These are phyloP conservation scores for Himalopsyche phryganea DNA, from an alignment of 1,140 invertebrate genomes.

Conservation along the genomic window DNA sequence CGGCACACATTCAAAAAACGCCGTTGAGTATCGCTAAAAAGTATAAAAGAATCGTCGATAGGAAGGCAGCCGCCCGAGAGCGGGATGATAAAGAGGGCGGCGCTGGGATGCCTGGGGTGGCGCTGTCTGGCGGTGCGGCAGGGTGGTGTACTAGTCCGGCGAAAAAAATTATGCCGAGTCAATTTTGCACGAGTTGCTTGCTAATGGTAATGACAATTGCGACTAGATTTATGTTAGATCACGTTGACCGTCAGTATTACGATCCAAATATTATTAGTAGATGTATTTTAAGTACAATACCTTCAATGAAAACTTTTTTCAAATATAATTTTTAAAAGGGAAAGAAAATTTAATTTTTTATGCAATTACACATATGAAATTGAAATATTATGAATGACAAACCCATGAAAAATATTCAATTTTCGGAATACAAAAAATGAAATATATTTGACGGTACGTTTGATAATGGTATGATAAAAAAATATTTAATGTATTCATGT, in stretches of 20 bases:
- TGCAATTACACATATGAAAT: neutral
- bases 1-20: slow-evolving; percentile 9
- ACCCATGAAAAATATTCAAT: no score
- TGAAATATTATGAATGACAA: no score
- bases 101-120: neutral
- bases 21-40: slow-evolving; percentile 32
- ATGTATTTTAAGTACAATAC: neutral
- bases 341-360: neutral
- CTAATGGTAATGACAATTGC: no score
- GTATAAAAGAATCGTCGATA: slow-evolving; percentile 32
- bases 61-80: slow-evolving; percentile 15
- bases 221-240: no score
- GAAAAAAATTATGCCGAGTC: no score
- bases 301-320: neutral
- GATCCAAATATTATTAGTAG: no score
- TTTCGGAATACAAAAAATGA: no score
- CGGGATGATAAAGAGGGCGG: neutral
- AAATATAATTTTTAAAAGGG: neutral
- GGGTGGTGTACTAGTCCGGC: neutral
- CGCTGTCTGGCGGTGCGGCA: neutral
- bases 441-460: no score
- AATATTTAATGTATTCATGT: no score
- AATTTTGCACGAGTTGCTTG: no score
- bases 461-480: no score
- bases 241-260: no score